Conservation (phyloP, 2,888 invertebrate genomes). For the Xestobium rufovillosum region DNA sequence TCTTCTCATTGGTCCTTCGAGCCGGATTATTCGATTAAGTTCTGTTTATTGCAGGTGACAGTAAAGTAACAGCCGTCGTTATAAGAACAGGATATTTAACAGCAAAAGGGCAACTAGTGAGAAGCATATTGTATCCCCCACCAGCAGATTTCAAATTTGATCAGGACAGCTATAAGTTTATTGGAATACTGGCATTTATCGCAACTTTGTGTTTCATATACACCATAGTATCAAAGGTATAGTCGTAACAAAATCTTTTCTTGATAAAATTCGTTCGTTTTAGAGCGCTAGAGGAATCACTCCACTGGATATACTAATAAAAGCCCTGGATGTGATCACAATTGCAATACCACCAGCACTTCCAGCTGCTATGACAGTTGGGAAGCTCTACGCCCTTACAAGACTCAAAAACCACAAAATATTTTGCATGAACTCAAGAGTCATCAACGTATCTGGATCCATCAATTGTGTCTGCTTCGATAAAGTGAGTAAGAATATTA, state of each 20-base stretch:
- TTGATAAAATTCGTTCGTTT: slow-evolving; percentile 20
- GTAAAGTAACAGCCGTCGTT: slow-evolving; percentile 54
- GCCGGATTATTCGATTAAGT: background rate
- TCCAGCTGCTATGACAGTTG: slow-evolving; percentile 95
- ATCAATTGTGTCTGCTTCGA: slow-evolving; percentile 86
- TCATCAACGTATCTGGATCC: slow-evolving; percentile 89
- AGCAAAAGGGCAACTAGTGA: slow-evolving; percentile 77
- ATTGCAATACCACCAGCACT: slow-evolving; percentile 92
- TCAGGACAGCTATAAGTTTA: slow-evolving; percentile 86
- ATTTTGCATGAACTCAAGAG: slow-evolving; percentile 86
- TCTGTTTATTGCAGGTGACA: slow-evolving; percentile 24
- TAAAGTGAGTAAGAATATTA: slow-evolving; percentile 53
- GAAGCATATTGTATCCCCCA: slow-evolving; percentile 91
- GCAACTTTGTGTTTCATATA: slow-evolving; percentile 78
- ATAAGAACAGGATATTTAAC: slow-evolving; percentile 85
- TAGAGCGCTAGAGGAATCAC: slow-evolving; percentile 56
- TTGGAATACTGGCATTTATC: slow-evolving; percentile 69
- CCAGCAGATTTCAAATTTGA: slow-evolving; percentile 96
- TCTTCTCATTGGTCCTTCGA: no score
- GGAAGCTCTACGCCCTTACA: slow-evolving; percentile 83
- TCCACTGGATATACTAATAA: slow-evolving; percentile 59
- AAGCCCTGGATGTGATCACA: slow-evolving; percentile 86
- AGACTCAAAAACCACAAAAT: slow-evolving; percentile 70
- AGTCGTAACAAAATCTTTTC: slow-evolving; percentile 1
- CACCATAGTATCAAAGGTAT: slow-evolving; percentile 78